A percentile compares a stretch with the other conserved stretches of the same genome.
Conservation (phyloP, 2,797 vertebrate species). For the Loris lydekkerianus region DNA sequence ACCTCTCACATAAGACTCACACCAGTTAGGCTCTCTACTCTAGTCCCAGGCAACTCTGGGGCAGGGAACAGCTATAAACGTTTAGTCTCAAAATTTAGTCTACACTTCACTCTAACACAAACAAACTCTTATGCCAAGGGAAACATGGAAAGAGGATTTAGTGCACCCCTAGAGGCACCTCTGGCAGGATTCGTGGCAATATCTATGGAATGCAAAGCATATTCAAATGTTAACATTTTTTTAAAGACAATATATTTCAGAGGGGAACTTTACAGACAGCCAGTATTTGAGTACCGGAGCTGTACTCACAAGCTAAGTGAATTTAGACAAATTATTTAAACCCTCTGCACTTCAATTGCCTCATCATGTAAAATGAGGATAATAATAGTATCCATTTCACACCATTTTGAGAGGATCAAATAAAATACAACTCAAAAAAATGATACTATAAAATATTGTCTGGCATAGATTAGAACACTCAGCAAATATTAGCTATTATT, state of each 20-base stretch:
- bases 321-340: background rate
- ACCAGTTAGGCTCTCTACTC: conserved; percentile 9
- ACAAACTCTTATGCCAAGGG: background rate
- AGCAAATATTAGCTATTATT: background rate
- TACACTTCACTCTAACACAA: conserved; percentile 24
- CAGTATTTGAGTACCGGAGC: background rate
- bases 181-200: background rate
- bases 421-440: conserved; percentile 3
- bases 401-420: conserved; percentile 21
- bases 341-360: background rate
- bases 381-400: background rate
- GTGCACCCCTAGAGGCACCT: background rate
- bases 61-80: background rate
- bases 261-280: background rate
- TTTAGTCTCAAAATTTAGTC: conserved; percentile 40
- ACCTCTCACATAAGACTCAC: background rate
- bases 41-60: background rate
- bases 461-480: background rate
- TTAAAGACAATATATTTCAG: background rate
- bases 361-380: background rate
- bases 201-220: conserved; percentile 7
- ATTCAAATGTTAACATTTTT: background rate
- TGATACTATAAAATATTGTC: background rate
- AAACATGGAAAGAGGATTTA: conserved; percentile 43
- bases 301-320: background rate